A percentile compares a stretch with the other conserved stretches of the same genome.
phyloP scores from a whole-genome alignment of 2,113 vertebrate genomes.

The Bufo gargarizans region DNA sequence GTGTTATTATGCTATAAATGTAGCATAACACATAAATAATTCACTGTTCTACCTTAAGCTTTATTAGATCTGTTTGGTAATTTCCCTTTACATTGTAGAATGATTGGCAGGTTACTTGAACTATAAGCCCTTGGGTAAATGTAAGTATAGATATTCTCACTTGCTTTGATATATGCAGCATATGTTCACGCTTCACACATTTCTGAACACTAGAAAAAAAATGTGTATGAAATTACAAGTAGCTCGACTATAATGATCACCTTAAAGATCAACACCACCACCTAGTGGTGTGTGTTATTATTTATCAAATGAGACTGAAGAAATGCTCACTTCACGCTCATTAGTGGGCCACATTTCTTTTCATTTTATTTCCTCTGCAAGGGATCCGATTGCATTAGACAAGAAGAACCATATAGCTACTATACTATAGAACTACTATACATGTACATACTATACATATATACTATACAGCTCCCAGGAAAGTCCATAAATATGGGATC shows the following conservation, averaged over 20 bases:
- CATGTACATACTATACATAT: too few species aligned
- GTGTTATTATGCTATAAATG: neutral
- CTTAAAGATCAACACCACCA: conserved; percentile 30
- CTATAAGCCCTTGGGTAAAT: conserved; percentile 3
- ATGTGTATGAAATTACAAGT: conserved; percentile 12
- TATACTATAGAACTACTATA: too few species aligned
- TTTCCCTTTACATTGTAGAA: neutral
- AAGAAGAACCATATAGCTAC: too few species aligned
- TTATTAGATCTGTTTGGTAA: conserved; percentile 8
- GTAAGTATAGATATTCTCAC: conserved; percentile 32
- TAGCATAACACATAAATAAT: neutral
- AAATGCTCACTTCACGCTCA: neutral
- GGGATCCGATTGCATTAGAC: too few species aligned
- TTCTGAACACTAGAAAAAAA: conserved; percentile 27
- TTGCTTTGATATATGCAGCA: conserved; percentile 11
- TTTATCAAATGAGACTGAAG: neutral
- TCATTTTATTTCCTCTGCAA: too few species aligned
- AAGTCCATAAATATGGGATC: too few species aligned
- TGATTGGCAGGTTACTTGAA: conserved; percentile 1
- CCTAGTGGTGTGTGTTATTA: neutral
- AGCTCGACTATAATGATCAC: neutral
- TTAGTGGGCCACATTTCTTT: too few species aligned
- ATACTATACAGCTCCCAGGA: too few species aligned
- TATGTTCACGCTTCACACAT: conserved; percentile 31
- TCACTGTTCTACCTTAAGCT: neutral